These are phyloP conservation scores for Mormyrops boulengeri DNA, from an alignment of 2,797 vertebrate genomes.

Conservation along the genomic window DNA sequence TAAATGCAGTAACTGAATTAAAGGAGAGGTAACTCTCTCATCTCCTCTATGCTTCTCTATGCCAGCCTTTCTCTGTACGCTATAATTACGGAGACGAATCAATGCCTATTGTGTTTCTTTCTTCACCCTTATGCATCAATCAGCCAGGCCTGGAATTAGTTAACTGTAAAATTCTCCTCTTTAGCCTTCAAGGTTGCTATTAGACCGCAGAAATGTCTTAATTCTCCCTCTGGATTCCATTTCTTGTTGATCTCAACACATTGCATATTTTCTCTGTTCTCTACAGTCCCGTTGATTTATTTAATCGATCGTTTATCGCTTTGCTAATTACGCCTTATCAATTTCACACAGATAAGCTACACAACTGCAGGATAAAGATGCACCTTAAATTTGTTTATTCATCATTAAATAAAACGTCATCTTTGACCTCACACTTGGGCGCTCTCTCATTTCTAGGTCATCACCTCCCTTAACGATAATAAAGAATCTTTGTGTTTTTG, in stretches of 20 bases:
- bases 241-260: not conserved
- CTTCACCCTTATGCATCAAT: conserved; percentile 60
- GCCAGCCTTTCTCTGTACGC: conserved; percentile 23
- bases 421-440: not conserved
- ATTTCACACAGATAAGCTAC: not conserved
- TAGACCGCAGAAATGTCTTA: conserved; percentile 39
- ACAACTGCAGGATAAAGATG: not conserved
- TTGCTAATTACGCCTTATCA: not conserved
- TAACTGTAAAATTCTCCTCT: conserved; percentile 49
- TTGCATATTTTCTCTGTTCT: not conserved
- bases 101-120: conserved; percentile 64
- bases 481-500: conserved; percentile 34
- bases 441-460: not conserved
- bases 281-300: not conserved
- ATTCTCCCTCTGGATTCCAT: not conserved
- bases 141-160: conserved; percentile 55
- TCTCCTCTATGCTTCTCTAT: not conserved
- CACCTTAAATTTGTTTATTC: not conserved
- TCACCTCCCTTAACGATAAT: conserved; percentile 35
- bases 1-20: conserved; percentile 13
- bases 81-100: conserved; percentile 54
- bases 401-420: not conserved
- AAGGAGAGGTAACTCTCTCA: not conserved
- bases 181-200: conserved; percentile 67
- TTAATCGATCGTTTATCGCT: not conserved